Base-by-base conservation (phyloP, 2,113 vertebrate species). In the Malurus alboscapulatus region DNA sequence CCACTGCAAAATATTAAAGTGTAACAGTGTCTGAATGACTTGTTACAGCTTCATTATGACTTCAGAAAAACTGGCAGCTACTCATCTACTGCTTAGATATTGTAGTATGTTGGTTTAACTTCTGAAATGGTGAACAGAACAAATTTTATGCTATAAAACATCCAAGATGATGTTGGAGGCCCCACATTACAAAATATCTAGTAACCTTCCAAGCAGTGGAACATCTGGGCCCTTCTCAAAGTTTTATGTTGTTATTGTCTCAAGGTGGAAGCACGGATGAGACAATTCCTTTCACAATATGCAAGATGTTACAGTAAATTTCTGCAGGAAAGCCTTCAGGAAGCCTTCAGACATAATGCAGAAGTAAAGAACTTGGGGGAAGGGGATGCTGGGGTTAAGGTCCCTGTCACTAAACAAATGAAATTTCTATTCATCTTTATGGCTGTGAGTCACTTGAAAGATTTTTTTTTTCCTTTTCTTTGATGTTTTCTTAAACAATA, bases 361-460 rank as follows among this genome's bases (percentile, higher is more conserved):
- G 44, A 71, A 54, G 30, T 15, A 59, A 76, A 73, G 19, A 72
- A 9, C 10, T 76, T 57, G 3, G 12, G 55, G 29, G 19, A 85
- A 85, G 4, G 2, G 7, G 4, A 7, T 32, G 7, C 19, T 59
- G 24, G 6, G 10, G 5, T 11, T 50, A 55, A 79, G 1, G 1
- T 42, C 13, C 3, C 45, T 80, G 30, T 75, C 36, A 36, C 5
- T 63, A 45, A 58, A 12, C 17, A 54, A 55, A 21, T 47, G 63
- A 85, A 82, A 54, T 34, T 4, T 3, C 15, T 84, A 26, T 74
- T 89, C 15, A n/a, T 26, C 27, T 83, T 82, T 27, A 68, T 16
- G 21, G 10, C 21, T 75, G 7, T 8, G 10, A 87, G n/a, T 73
- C 21, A 40, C 7, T 6, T 61, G 16, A 66, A 79, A 65, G 10